Evolutionary conservation across 2,113 vertebrate genomes (phyloP).

Genomic region (Gasterosteus aculeatus): DNA sequence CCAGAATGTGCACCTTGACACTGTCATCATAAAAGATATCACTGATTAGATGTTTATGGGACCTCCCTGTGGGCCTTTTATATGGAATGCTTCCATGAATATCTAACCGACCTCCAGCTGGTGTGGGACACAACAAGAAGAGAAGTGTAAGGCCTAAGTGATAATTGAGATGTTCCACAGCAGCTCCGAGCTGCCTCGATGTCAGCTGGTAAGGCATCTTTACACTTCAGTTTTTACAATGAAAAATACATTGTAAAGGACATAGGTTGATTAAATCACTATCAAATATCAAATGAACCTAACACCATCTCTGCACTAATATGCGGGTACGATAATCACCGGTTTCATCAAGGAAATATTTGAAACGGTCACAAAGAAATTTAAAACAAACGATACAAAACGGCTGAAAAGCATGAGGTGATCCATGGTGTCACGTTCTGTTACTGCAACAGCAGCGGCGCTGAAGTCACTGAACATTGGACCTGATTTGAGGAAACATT

Average conservation of each 20-base stretch:
- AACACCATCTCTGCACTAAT: too few relatives aligned
- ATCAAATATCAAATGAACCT: neutral
- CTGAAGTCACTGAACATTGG: neutral
- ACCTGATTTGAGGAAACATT: neutral
- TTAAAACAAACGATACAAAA: too few relatives aligned
- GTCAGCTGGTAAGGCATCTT: constrained; percentile 23
- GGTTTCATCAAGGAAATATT: too few relatives aligned
- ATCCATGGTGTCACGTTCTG: too few relatives aligned
- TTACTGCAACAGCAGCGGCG: neutral
- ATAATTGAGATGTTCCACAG: constrained; percentile 18
- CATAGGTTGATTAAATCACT: neutral
- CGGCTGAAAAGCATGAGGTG: too few relatives aligned
- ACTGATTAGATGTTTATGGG: constrained; percentile 34
- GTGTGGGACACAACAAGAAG: neutral
- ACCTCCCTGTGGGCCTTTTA: constrained; percentile 42
- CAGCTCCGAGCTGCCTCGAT: constrained; percentile 17
- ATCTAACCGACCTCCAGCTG: constrained; percentile 29
- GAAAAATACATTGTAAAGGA: neutral
- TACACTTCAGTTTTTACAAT: constrained; percentile 13
- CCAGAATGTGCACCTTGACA: neutral
- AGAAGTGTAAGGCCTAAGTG: constrained; percentile 22
- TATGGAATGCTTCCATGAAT: constrained; percentile 41
- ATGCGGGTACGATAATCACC: too few relatives aligned
- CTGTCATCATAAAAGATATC: constrained; percentile 36
- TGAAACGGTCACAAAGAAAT: too few relatives aligned